Base-by-base conservation (phyloP, 2,113 vertebrate genomes). In the Azemiops feae region DNA sequence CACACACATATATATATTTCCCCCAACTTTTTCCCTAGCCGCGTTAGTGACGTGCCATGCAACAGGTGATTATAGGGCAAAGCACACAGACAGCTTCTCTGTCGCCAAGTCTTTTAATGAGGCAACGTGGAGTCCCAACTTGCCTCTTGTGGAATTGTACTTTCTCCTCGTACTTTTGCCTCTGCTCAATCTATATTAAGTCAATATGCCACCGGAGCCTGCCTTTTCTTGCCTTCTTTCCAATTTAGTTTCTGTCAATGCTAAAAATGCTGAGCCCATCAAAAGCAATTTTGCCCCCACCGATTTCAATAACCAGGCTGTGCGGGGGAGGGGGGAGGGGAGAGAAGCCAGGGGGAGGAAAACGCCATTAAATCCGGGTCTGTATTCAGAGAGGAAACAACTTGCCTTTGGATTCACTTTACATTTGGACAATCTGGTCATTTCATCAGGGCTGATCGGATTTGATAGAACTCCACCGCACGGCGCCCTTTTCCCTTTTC, bases 211-310 rank as follows among this genome's bases (percentile, higher is more conserved):
- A 88, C 97, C 96, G 96, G 96, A 98, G 95, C 95, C 97, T 91
- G 93, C 95, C 96, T 96, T 97, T 97, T 94, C 96, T 92, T 97
- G 96, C 96, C 94, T 97, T 98, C 96, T 96, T 98, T 97, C 96
- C 97, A 97, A 97, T 97, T 97, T 98, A 92, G 89, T 96, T 96
- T 96, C 97, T 97, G 97, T 97, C 96, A 93, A 96, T 97, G 97
- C 96, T 96, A 91, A 96, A 98, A 97, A 95, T 96, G 97, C 97
- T 97, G 98, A 98, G 96, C 95, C 90, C 94, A 96, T 97, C 97
- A 96, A 96, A 39, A 96, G 92, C n/a, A n/a, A 91, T 96, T 96
- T 94, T 95, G 93, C 97, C 96, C 96, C 95, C 96, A 94, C 96
- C 93, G 95, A 96, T 97, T 96, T 96, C 97, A 96, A 95, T 97